Evolutionary conservation across 2,113 vertebrate genomes (phyloP).

Genomic region (Scolopax mira): DNA sequence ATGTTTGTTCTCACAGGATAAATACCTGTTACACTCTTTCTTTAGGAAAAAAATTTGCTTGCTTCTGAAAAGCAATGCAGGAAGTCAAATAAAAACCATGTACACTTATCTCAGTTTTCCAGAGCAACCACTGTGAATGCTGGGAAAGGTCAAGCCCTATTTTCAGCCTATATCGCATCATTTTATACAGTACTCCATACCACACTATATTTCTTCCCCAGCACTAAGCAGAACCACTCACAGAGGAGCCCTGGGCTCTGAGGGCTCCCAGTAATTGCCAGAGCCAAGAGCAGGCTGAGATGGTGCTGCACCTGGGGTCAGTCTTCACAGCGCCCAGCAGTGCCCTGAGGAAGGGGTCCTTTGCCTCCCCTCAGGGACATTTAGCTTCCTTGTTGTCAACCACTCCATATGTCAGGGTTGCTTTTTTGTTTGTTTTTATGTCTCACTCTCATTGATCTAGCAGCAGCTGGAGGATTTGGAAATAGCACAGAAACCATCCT

Average conservation of each 20-base stretch:
- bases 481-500: neutral
- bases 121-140: neutral
- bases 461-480: neutral
- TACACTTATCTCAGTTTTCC: neutral
- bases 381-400: neutral
- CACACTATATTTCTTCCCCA: neutral
- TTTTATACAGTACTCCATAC: neutral
- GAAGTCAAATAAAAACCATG: neutral
- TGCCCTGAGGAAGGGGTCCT: too few species aligned
- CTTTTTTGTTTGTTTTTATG: fast-evolving
- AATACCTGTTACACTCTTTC: neutral
- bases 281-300: fast-evolving
- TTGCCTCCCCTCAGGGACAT: neutral
- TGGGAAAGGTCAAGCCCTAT: neutral
- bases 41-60: neutral
- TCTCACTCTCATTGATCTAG: neutral
- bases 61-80: neutral
- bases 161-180: neutral
- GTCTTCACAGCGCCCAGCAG: neutral
- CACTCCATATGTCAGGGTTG: too few species aligned
- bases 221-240: neutral
- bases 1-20: constrained; percentile 1
- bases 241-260: neutral
- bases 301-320: neutral
- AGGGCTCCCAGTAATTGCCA: neutral